phyloP scores from a whole-genome alignment of 2,888 invertebrate species.

The Sarcophaga carnaria region DNA sequence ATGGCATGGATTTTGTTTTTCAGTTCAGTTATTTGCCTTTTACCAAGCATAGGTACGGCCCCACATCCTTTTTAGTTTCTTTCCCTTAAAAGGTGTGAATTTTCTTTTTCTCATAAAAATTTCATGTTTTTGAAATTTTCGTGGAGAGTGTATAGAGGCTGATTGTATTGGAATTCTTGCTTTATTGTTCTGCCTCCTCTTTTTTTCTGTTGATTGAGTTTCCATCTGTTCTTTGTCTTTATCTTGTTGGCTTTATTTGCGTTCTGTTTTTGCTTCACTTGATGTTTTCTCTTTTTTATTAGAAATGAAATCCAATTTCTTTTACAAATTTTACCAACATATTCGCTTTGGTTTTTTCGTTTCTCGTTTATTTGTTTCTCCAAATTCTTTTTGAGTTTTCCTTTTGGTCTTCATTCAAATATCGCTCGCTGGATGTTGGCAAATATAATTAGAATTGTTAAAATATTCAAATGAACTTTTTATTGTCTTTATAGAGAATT shows the following conservation, averaged over 20 bases:
- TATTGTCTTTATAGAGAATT: constrained; percentile 47
- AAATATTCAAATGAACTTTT: constrained; percentile 73
- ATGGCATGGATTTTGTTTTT: no score
- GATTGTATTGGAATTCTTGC: no score
- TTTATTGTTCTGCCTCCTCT: neutral
- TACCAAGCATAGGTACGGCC: no score
- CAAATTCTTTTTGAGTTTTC: constrained; percentile 1
- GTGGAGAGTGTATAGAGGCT: no score
- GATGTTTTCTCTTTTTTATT: constrained; percentile 44
- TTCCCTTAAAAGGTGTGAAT: no score
- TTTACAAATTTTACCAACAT: constrained; percentile 37
- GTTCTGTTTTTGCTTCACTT: constrained; percentile 45
- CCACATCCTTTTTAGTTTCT: no score
- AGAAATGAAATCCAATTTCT: constrained; percentile 25
- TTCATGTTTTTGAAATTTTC: no score
- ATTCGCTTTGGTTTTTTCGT: constrained; percentile 26
- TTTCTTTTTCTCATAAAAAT: no score
- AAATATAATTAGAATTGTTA: constrained; percentile 76
- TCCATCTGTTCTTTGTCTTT: constrained; percentile 5
- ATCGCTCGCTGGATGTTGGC: constrained; percentile 73
- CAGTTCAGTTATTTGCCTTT: no score
- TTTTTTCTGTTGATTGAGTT: constrained; percentile 40
- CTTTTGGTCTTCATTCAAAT: constrained; percentile 51
- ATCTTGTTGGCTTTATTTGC: no score
- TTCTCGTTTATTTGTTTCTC: constrained; percentile 2